A percentile compares a stretch with the other conserved stretches of the same genome.
Evolutionary conservation across 2,888 invertebrate species (phyloP).

Genomic region (Neoscelio sp.): DNA sequence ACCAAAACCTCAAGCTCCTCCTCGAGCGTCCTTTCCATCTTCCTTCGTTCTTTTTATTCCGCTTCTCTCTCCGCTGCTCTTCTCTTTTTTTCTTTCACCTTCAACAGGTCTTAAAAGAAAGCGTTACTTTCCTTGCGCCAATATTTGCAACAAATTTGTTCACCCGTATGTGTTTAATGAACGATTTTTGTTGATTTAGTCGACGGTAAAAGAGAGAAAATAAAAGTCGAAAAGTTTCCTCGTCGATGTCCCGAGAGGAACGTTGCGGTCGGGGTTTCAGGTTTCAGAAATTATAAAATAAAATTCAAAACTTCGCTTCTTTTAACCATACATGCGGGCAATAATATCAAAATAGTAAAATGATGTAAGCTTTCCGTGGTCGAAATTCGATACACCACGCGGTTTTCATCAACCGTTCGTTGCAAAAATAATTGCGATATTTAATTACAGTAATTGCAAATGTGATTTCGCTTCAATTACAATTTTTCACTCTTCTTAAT

Average conservation of each 20-base stretch:
- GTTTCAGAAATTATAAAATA: constrained; percentile 51
- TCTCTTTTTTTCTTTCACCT: constrained; percentile 28
- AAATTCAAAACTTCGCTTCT: constrained; percentile 40
- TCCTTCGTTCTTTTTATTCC: constrained; percentile 13
- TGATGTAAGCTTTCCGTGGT: constrained; percentile 58
- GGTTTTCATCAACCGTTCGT: constrained; percentile 15
- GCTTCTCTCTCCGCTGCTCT: constrained; percentile 15
- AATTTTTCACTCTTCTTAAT: no score
- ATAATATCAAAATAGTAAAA: constrained; percentile 46
- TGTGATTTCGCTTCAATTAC: constrained; percentile 30
- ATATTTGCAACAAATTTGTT: constrained; percentile 58
- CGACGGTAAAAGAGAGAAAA: neutral
- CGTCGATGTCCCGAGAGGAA: constrained; percentile 29
- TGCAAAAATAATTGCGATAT: constrained; percentile 29
- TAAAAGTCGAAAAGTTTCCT: constrained; percentile 5
- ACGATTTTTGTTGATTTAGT: constrained; percentile 17
- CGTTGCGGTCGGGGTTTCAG: constrained; percentile 45
- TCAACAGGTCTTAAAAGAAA: constrained; percentile 38
- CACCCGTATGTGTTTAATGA: constrained; percentile 20
- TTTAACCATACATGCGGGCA: constrained; percentile 10
- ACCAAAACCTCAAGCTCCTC: constrained; percentile 76
- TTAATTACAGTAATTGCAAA: constrained; percentile 52
- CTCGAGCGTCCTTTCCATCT: constrained; percentile 19
- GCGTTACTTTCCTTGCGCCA: constrained; percentile 56
- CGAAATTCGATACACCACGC: constrained; percentile 25